These are phyloP conservation scores for Bombus breviceps DNA, from an alignment of 1,140 invertebrate genomes.

Conservation along the genomic window DNA sequence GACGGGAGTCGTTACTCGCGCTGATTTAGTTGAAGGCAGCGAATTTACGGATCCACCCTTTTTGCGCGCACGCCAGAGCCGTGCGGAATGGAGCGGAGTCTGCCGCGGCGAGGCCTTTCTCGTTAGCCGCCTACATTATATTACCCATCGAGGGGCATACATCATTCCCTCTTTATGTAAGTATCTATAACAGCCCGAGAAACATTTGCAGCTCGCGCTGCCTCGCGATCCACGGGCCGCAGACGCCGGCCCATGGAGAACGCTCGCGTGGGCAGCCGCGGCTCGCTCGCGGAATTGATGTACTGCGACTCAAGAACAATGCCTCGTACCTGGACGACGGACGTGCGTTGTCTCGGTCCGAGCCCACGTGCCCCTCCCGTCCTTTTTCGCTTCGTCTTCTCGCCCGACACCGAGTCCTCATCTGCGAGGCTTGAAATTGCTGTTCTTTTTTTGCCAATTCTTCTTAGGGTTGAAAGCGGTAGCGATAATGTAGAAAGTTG, in stretches of 20 bases:
- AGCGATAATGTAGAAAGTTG: neutral
- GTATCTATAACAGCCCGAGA: conserved; percentile 80
- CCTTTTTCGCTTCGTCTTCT: neutral
- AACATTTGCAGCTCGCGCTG: conserved; percentile 78
- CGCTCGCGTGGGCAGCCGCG: conserved; percentile 69
- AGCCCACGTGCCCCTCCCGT: conserved; percentile 31
- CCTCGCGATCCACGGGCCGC: conserved; percentile 6
- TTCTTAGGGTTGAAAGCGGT: no score
- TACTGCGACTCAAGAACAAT: conserved; percentile 77
- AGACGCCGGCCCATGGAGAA: conserved; percentile 39
- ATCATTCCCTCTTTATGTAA: conserved; percentile 80
- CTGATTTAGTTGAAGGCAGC: conserved; percentile 71
- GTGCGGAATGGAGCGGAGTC: neutral
- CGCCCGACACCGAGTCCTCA: neutral
- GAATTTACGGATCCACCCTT: conserved; percentile 78
- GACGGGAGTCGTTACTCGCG: conserved; percentile 61
- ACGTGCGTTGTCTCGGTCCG: conserved; percentile 23
- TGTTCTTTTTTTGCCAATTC: neutral
- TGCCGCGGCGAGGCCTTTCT: conserved; percentile 68
- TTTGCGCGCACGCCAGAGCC: conserved; percentile 43
- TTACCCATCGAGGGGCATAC: conserved; percentile 79
- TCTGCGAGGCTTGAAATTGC: neutral
- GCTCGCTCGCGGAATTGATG: conserved; percentile 75
- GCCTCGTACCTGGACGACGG: conserved; percentile 53
- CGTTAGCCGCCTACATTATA: conserved; percentile 82